phyloP scores from a whole-genome alignment of 2,888 invertebrate genomes.

The Dasysyrphus tricinctus region DNA sequence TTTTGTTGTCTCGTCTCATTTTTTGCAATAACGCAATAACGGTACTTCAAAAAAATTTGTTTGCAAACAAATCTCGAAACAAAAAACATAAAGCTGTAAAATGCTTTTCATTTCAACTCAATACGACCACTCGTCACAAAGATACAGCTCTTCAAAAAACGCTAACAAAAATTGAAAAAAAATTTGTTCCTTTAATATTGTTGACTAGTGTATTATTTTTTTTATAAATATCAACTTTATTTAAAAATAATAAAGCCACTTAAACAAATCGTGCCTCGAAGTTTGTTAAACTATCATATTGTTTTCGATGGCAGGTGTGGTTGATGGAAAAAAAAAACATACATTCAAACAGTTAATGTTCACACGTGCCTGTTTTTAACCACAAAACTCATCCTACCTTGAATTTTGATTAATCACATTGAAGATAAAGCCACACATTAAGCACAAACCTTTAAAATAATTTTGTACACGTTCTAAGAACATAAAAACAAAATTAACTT shows the following conservation, averaged over 20 bases:
- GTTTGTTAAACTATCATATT: conserved; percentile 14
- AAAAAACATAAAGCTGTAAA: too few species aligned
- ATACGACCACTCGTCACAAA: too few species aligned
- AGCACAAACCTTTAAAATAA: neutral
- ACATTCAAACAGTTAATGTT: conserved; percentile 16
- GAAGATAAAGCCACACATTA: conserved; percentile 13
- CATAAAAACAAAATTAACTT: neutral
- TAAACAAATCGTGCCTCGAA: neutral
- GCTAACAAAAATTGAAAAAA: too few species aligned
- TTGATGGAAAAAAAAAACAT: neutral
- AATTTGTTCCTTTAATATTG: too few species aligned
- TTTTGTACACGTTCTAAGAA: conserved; percentile 18
- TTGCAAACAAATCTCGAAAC: too few species aligned
- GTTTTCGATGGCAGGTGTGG: neutral
- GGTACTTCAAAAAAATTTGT: too few species aligned
- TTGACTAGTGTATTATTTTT: too few species aligned
- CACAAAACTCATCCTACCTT: conserved; percentile 55
- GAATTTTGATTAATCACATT: conserved; percentile 62
- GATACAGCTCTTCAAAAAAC: too few species aligned
- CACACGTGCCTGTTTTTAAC: conserved; percentile 25
- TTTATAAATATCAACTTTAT: too few species aligned
- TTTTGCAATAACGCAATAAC: too few species aligned
- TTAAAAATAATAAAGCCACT: neutral
- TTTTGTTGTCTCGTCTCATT: too few species aligned
- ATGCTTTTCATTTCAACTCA: too few species aligned